Base-by-base conservation (phyloP, 2,113 vertebrate species). In the Dermatemys mawii region DNA sequence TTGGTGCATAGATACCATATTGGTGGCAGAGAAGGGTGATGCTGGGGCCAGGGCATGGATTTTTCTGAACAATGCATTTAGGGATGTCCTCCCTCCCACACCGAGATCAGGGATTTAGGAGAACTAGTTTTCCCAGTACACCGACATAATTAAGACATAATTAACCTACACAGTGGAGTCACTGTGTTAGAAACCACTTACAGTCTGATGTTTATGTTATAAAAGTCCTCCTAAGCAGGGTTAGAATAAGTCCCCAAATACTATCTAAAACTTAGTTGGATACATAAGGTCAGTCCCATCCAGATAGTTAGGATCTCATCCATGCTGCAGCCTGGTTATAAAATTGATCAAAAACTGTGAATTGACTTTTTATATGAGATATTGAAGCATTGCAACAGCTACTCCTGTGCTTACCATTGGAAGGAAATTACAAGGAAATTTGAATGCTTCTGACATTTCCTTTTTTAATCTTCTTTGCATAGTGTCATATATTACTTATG, bases 171-270 rank as follows among this genome's bases (percentile, higher is more conserved):
- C 7, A 26, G 3, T 50, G 6, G 48, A 14, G 50, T 38, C 79
- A 26, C 79, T 53, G 38, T 16, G 13, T 29, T 26, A 44, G 53
- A 55, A 55, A 38, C 79, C 38, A 17, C 26, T 81, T 75, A 9
- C 60, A 76, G 35, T 49, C 2, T 51, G 84, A 55, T 38, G 21
- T 73, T 73, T 73, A 27, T 90, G 80, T 94, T 96, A 93, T 51
- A 96, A 94, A 88, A 96, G 88, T 82, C 94, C 90, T 84, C 80
- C 49, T 80, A 51, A 86, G 88, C 91, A 86, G 86, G 81, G 51
- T 82, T 50, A 83, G 88, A 90, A 29, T 87, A 86, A 87, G 17
- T 87, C 80, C 84, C 85, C 76, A 2, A 49, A 85, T 93, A 81
- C 19, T 14, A 51, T 55, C 54, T 55, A 83, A 81, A 80, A 49